Conservation (phyloP, 2,888 invertebrate species). For the Blera fallax region DNA sequence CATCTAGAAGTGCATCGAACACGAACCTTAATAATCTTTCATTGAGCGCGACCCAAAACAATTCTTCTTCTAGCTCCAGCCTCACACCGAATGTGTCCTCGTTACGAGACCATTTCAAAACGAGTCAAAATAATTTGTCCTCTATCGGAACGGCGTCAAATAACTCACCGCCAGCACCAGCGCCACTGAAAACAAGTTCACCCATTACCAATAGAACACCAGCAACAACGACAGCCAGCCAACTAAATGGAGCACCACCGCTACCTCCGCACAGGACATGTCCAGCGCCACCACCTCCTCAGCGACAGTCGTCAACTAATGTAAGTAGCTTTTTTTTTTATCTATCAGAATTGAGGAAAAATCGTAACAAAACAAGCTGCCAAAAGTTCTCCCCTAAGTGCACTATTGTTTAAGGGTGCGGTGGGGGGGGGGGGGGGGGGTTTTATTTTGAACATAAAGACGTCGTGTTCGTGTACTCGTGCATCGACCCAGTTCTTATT, state of each 20-base stretch:
- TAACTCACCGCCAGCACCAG: conserved; percentile 74
- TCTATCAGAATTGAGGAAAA: background rate
- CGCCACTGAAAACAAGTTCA: conserved; percentile 70
- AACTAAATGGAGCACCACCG: conserved; percentile 79
- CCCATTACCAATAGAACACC: conserved; percentile 65
- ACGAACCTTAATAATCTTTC: conserved; percentile 79
- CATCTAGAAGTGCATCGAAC: conserved; percentile 81
- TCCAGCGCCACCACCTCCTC: conserved; percentile 81
- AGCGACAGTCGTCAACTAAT: conserved; percentile 78
- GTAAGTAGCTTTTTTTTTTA: conserved; percentile 76
- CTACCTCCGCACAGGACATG: conserved; percentile 81
- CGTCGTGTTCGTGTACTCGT: conserved; percentile 30
- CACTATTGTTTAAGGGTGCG: background rate
- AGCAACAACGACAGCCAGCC: conserved; percentile 62
- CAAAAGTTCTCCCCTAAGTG: conserved; percentile 38
- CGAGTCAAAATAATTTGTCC: conserved; percentile 74
- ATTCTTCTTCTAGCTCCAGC: conserved; percentile 44
- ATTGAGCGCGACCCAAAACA: conserved; percentile 71
- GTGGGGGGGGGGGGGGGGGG: no score
- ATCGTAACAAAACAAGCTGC: background rate
- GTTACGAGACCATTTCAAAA: conserved; percentile 80
- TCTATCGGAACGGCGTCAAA: conserved; percentile 73
- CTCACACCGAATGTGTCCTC: conserved; percentile 77
- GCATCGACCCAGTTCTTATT: conserved; percentile 46
- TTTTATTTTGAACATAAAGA: background rate